Base-by-base conservation (phyloP, 2,113 vertebrate genomes). In the Melierax canorus region DNA sequence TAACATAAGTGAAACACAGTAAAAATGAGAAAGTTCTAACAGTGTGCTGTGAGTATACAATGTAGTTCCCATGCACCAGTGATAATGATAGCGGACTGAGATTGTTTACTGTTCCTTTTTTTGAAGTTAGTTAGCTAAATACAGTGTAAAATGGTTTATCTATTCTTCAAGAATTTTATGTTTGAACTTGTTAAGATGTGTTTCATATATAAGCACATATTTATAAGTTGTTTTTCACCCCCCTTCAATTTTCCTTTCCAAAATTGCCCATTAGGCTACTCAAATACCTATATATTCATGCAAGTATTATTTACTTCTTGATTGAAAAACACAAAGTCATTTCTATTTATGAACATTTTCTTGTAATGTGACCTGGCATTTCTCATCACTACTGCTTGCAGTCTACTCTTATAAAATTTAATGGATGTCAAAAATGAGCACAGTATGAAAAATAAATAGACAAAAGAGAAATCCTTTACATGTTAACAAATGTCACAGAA, bases 401-500 rank as follows among this genome's bases (percentile, higher is more conserved):
- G 96, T 98, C 94, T 95, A 93, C 87, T 97, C 97, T 97, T 90
- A 97, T 97, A 97, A 98, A 98, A 97, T 94, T 80, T 98, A 98
- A 98, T 97, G 94, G 87, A 96, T 95, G 86, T 98, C 96, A 98
- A 91, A 98, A 96, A 94, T 92, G 84, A 98, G 84, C 94, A 96
- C 56, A 81, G 77, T 95, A 95, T 94, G 90, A 77, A 97, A 98
- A 98, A 97, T 89, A 97, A 97, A 96, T 53, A 97, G 87, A 96
- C 81, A 97, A 96, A 96, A 83, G 87, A 92, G 36, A 94, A 97
- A 92, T 41, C 34, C 34, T 93, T 67, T 86, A 21, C 78, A 66
- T 88, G 73, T 93, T 88, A 97, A 93, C 78, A 97, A 97, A 94
- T 91, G 30, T 77, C 77, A 88, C 58, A 58, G 76, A 93, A 96